Percentiles rank a stretch among this genome's conserved stretches.
Evolutionary conservation across 2,888 invertebrate genomes (phyloP).

Genomic region (Acanthococcus lagerstroemiae): DNA sequence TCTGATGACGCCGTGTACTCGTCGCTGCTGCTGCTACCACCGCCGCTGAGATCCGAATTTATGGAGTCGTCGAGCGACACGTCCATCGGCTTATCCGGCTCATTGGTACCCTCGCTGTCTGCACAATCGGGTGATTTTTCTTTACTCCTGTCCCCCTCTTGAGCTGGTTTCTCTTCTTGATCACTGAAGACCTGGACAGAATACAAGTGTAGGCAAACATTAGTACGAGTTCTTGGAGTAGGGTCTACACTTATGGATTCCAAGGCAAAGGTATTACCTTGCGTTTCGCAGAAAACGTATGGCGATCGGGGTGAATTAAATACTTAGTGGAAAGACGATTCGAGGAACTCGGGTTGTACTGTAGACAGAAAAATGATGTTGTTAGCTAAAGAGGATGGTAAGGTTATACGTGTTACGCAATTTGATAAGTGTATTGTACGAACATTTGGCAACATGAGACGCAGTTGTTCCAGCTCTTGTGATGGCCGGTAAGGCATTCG

Average conservation of each 20-base stretch:
- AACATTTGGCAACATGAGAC: slow-evolving; percentile 51
- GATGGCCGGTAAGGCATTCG: slow-evolving; percentile 57
- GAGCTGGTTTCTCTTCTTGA: background rate
- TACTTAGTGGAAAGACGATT: background rate
- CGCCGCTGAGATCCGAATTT: background rate
- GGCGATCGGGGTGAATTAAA: background rate
- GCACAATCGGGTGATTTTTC: background rate
- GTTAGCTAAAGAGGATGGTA: background rate
- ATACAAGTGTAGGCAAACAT: too few relatives aligned
- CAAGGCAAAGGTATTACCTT: too few relatives aligned
- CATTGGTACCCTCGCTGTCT: background rate
- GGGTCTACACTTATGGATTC: too few relatives aligned
- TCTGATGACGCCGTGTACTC: too few relatives aligned
- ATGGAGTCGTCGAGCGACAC: background rate
- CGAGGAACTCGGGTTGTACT: background rate
- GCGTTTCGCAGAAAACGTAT: too few relatives aligned
- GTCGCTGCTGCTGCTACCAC: background rate
- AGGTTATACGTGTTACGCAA: too few relatives aligned
- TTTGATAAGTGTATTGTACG: too few relatives aligned
- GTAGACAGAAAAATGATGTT: background rate
- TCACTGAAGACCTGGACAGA: background rate
- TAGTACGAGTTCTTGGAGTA: too few relatives aligned
- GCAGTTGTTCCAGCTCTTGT: slow-evolving; percentile 52
- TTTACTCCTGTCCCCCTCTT: background rate
- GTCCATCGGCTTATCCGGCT: background rate